Conservation (phyloP, 2,888 invertebrate species). For the Osmoderma eremita region DNA sequence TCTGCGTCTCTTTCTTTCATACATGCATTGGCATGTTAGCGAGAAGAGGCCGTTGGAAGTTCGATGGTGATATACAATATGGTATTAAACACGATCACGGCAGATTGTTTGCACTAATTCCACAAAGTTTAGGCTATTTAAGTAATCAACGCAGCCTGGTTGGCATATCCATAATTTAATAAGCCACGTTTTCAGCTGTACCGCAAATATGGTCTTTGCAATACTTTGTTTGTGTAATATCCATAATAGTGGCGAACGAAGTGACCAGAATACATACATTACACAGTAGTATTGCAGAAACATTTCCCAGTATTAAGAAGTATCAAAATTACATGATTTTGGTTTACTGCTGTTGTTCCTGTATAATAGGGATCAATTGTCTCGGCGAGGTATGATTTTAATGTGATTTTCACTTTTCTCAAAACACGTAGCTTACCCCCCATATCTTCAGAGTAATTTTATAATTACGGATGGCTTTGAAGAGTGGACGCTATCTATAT, state of each 20-base stretch:
- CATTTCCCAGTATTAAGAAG: slow-evolving; percentile 15
- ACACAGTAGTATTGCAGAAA: slow-evolving; percentile 38
- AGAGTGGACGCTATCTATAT: slow-evolving; percentile 1
- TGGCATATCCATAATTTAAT: neutral
- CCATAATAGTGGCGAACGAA: slow-evolving; percentile 37
- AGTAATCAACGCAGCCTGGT: slow-evolving; percentile 11
- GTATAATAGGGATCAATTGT: slow-evolving; percentile 25
- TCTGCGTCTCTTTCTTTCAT: slow-evolving; percentile 32
- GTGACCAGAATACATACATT: slow-evolving; percentile 39
- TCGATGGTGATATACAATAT: neutral
- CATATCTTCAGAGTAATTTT: slow-evolving; percentile 20
- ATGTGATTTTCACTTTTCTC: neutral
- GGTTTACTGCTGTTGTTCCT: slow-evolving; percentile 28
- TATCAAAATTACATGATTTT: slow-evolving; percentile 42
- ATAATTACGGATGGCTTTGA: slow-evolving; percentile 11
- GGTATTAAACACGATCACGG: slow-evolving; percentile 1
- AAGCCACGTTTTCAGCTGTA: slow-evolving; percentile 32
- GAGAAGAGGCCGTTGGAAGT: neutral
- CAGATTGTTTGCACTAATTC: slow-evolving; percentile 27
- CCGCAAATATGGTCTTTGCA: slow-evolving; percentile 44
- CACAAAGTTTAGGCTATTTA: slow-evolving; percentile 39
- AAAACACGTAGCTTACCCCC: neutral
- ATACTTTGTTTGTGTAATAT: slow-evolving; percentile 42
- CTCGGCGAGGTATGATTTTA: slow-evolving; percentile 23
- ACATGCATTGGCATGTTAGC: slow-evolving; percentile 38